These are phyloP conservation scores for Eristalis tenax DNA, from an alignment of 2,888 invertebrate genomes.

Conservation along the genomic window DNA sequence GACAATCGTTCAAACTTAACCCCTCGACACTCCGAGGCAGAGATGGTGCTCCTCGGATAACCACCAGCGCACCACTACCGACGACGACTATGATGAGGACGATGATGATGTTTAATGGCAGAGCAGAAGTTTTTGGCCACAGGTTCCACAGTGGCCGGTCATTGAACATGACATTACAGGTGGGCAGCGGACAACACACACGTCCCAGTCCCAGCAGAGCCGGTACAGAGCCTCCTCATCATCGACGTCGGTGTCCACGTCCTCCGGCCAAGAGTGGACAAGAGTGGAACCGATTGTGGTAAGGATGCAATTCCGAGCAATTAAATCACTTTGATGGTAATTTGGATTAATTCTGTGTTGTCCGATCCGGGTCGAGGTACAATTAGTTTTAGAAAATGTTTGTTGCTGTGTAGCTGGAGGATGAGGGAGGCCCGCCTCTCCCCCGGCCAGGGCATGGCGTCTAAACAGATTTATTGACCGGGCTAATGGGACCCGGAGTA, in stretches of 20 bases:
- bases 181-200: constrained; percentile 36
- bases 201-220: not conserved
- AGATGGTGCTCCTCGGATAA: constrained; percentile 23
- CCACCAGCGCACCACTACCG: not conserved
- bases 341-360: constrained; percentile 81
- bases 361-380: constrained; percentile 76
- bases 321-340: constrained; percentile 82
- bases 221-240: not conserved
- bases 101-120: constrained; percentile 67
- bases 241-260: not conserved
- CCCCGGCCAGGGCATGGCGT: constrained; percentile 15
- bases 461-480: constrained; percentile 64
- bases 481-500: not conserved
- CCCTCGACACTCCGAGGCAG: constrained; percentile 9
- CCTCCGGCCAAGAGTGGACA: constrained; percentile 35
- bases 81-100: constrained; percentile 35
- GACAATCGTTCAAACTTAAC: constrained; percentile 68
- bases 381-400: constrained; percentile 78
- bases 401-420: constrained; percentile 57
- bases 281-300: constrained; percentile 76
- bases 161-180: constrained; percentile 69
- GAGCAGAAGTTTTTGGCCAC: constrained; percentile 68
- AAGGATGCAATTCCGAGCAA: constrained; percentile 80
- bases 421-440: not conserved
- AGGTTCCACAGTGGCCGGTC: constrained; percentile 45